Percentiles rank a stretch among this genome's conserved stretches.
Conservation (phyloP, 2,113 vertebrate species). For the Cyprinodon variegatus region DNA sequence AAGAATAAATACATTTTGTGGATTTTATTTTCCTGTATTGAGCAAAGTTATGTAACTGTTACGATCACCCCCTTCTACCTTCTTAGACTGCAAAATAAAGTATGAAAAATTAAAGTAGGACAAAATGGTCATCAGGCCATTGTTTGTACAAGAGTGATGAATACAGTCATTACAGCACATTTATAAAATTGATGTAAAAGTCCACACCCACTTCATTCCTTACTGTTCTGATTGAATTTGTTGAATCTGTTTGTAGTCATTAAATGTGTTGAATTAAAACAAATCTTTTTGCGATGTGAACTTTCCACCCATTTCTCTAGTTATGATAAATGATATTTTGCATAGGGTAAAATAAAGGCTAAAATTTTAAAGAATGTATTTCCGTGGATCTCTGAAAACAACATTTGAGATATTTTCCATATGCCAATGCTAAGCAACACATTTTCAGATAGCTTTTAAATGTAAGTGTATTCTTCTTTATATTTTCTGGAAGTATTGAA, state of each 20-base stretch:
- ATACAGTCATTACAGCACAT: conserved; percentile 67
- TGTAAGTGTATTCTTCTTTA: not conserved
- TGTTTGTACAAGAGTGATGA: conserved; percentile 57
- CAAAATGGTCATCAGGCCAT: conserved; percentile 47
- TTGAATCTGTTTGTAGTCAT: conserved; percentile 27
- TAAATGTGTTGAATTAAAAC: conserved; percentile 44
- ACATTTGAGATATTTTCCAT: too few relatives aligned
- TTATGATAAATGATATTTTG: conserved; percentile 53
- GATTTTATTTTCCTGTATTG: too few relatives aligned
- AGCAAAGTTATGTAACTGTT: not conserved
- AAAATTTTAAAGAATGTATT: too few relatives aligned
- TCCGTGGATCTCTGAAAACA: too few relatives aligned
- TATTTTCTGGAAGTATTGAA: not conserved
- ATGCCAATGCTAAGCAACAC: not conserved
- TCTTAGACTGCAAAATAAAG: not conserved
- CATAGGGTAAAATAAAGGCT: conserved; percentile 11
- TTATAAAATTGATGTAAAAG: conserved; percentile 64
- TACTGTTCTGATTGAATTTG: conserved; percentile 58
- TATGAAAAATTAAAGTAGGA: conserved; percentile 62
- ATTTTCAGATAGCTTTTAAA: not conserved
- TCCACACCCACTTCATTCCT: conserved; percentile 63
- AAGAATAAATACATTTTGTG: too few relatives aligned
- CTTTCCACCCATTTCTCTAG: conserved; percentile 26
- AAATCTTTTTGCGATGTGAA: conserved; percentile 17
- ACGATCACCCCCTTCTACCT: not conserved